These are phyloP conservation scores for Epinephelus lanceolatus DNA, from an alignment of 2,113 vertebrate genomes.

Conservation along the genomic window DNA sequence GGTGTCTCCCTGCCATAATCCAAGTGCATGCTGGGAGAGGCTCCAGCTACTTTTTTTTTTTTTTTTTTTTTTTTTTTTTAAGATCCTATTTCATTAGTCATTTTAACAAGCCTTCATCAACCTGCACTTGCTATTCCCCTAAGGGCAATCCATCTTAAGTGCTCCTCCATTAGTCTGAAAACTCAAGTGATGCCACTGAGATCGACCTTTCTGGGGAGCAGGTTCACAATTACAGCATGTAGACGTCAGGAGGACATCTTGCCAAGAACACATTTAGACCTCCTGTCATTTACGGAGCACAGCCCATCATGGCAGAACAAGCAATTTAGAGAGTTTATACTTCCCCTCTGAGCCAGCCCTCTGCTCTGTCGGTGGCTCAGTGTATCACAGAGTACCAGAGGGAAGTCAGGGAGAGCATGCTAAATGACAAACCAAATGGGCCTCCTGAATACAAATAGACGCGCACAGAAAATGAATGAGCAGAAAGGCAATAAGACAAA, in stretches of 20 bases:
- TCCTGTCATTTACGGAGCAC: conserved; percentile 11
- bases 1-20: not conserved
- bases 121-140: not conserved
- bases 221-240: not conserved
- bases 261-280: conserved; percentile 34
- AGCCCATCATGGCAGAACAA: conserved; percentile 9
- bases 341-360: not conserved
- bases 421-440: conserved; percentile 7
- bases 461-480: conserved; percentile 8
- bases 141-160: conserved; percentile 26
- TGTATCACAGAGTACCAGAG: not conserved
- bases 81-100: conserved; percentile 47
- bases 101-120: conserved; percentile 43
- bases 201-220: not conserved
- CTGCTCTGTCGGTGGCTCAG: conserved; percentile 5
- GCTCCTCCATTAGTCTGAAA: conserved; percentile 42
- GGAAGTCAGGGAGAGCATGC: not conserved
- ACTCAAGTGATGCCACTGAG: conserved; percentile 16
- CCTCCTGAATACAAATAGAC: not conserved
- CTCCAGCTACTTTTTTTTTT: not conserved
- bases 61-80: conserved; percentile 7
- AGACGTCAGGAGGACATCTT: conserved; percentile 18
- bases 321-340: conserved; percentile 8
- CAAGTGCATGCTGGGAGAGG: not conserved
- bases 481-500: conserved; percentile 15